phyloP scores from a whole-genome alignment of 2,888 invertebrate genomes.

The Synanthedon andrenaeformis region DNA sequence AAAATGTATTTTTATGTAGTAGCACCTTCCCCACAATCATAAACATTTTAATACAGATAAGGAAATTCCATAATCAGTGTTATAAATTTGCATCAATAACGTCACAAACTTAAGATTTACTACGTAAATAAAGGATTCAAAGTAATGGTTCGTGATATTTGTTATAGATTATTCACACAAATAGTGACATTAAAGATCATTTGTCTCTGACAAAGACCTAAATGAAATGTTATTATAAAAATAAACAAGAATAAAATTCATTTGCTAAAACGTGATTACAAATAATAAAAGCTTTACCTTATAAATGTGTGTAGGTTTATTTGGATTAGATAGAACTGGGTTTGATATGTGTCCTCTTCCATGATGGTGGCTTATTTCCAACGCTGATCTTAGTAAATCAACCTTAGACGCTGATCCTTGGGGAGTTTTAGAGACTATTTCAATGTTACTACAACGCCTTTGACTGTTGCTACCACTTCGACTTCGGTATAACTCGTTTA shows the following conservation, averaged over 20 bases:
- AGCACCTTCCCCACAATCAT: neutral
- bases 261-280: neutral
- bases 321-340: conserved; percentile 58
- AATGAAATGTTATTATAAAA: neutral
- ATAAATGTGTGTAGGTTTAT: conserved; percentile 38
- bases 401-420: conserved; percentile 71
- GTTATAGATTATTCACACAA: conserved; percentile 5
- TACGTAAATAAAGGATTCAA: conserved; percentile 19
- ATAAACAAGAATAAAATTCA: neutral
- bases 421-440: conserved; percentile 46
- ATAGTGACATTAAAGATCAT: neutral
- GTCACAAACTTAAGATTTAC: conserved; percentile 25
- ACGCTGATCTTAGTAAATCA: conserved; percentile 76
- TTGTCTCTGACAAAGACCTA: neutral
- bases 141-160: conserved; percentile 20
- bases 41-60: neutral
- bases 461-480: conserved; percentile 63
- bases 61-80: conserved; percentile 18
- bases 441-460: conserved; percentile 70
- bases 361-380: conserved; percentile 74
- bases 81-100: conserved; percentile 43
- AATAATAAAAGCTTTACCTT: conserved; percentile 30
- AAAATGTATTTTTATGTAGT: neutral
- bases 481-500: conserved; percentile 58
- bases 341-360: conserved; percentile 72